These are phyloP conservation scores for Leucoraja erinaceus DNA, from an alignment of 2,113 vertebrate species.

Conservation along the genomic window DNA sequence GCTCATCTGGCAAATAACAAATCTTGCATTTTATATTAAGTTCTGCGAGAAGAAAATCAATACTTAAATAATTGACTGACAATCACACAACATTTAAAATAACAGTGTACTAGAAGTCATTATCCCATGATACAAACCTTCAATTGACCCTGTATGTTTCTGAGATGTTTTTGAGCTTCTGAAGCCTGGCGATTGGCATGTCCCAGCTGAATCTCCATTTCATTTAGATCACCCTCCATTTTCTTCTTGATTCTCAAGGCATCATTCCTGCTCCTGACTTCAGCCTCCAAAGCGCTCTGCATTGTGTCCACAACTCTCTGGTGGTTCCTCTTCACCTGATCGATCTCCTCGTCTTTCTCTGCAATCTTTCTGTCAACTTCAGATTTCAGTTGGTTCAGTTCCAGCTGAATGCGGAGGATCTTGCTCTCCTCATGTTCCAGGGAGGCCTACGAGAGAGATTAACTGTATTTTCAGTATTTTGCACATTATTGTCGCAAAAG, in stretches of 20 bases:
- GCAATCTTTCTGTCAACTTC: slow-evolving; percentile 42
- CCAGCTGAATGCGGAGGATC: slow-evolving; percentile 42
- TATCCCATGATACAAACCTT: slow-evolving; percentile 35
- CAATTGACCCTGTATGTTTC: slow-evolving; percentile 40
- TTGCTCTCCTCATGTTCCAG: slow-evolving; percentile 43
- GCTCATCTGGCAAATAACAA: not conserved
- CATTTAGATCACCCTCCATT: slow-evolving; percentile 42
- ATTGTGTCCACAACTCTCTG: slow-evolving; percentile 37
- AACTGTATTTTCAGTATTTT: no score
- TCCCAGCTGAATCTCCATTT: slow-evolving; percentile 42
- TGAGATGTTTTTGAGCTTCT: slow-evolving; percentile 41
- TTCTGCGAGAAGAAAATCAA: not conserved
- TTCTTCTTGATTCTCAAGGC: slow-evolving; percentile 42
- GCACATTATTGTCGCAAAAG: no score
- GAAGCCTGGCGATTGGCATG: slow-evolving; percentile 37
- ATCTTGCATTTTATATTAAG: not conserved
- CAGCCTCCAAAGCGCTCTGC: slow-evolving; percentile 39
- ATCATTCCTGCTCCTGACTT: slow-evolving; percentile 39
- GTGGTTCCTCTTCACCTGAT: slow-evolving; percentile 41
- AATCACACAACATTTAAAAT: not conserved
- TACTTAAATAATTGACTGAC: not conserved
- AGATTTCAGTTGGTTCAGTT: slow-evolving; percentile 41
- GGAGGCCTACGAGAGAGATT: slow-evolving; percentile 32
- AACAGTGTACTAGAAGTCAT: not conserved
- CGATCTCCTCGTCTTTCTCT: slow-evolving; percentile 43